Evolutionary conservation across 2,113 vertebrate genomes (phyloP).

Genomic region (Mohoua ochrocephala): DNA sequence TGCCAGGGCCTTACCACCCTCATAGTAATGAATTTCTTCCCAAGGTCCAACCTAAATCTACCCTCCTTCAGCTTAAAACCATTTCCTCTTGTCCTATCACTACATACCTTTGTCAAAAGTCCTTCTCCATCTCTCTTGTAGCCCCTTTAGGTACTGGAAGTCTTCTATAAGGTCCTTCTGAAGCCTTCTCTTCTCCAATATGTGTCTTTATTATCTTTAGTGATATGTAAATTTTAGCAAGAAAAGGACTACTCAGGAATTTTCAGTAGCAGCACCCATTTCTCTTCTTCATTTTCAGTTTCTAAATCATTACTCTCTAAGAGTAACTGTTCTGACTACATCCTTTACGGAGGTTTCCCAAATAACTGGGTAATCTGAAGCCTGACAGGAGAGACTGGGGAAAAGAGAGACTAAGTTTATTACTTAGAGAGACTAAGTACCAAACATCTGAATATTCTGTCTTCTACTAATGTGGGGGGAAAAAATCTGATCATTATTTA

Average conservation of each 20-base stretch:
- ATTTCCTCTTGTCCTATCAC: background rate
- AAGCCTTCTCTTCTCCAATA: background rate
- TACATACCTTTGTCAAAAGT: background rate
- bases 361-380: background rate
- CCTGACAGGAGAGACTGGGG: background rate
- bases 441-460: background rate
- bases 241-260: background rate
- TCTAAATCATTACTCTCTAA: background rate
- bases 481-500: background rate
- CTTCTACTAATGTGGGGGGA: background rate
- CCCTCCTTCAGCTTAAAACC: background rate
- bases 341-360: background rate
- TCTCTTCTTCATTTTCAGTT: background rate
- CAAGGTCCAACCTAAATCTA: background rate
- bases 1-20: background rate
- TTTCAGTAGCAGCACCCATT: background rate
- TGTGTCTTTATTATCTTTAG: background rate
- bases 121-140: background rate
- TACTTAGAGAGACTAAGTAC: background rate
- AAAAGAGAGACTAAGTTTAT: background rate
- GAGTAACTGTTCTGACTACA: background rate
- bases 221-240: background rate
- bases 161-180: background rate
- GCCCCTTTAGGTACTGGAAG: background rate
- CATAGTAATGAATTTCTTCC: background rate